phyloP scores from a whole-genome alignment of 1,140 invertebrate genomes.

The Trachelipus rathkii region DNA sequence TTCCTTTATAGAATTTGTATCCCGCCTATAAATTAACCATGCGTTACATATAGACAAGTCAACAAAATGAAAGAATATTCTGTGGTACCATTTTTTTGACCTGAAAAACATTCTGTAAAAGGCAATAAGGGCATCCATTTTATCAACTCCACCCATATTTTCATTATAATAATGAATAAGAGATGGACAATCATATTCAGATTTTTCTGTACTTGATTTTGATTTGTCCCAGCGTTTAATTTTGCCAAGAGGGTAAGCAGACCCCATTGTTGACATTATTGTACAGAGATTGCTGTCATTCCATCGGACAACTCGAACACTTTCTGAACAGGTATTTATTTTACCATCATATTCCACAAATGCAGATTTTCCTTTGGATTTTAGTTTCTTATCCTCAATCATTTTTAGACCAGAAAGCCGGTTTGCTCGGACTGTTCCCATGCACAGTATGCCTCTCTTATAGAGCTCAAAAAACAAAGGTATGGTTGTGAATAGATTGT shows the following conservation, averaged over 20 bases:
- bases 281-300: slow-evolving; percentile 24
- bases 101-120: slow-evolving; percentile 30
- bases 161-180: too few species aligned
- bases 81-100: slow-evolving; percentile 32
- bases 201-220: too few species aligned
- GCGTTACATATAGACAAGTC: too few species aligned
- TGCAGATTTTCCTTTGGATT: slow-evolving; percentile 29
- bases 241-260: slow-evolving; percentile 27
- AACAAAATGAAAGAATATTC: too few species aligned
- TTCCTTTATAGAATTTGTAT: too few species aligned
- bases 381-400: too few species aligned
- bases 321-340: slow-evolving; percentile 26
- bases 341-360: slow-evolving; percentile 30
- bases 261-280: slow-evolving; percentile 27
- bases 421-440: slow-evolving; percentile 25
- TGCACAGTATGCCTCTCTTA: slow-evolving; percentile 29
- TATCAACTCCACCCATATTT: too few species aligned
- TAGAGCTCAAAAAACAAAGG: slow-evolving; percentile 31
- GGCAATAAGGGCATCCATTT: slow-evolving; percentile 31
- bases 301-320: slow-evolving; percentile 26
- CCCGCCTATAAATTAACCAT: too few species aligned
- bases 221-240: slow-evolving; percentile 29
- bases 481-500: slow-evolving; percentile 29
- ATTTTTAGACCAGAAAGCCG: slow-evolving; percentile 28
- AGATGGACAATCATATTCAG: too few species aligned